Base-by-base conservation (phyloP, 2,888 invertebrate species). In the Aplocera efformata region DNA sequence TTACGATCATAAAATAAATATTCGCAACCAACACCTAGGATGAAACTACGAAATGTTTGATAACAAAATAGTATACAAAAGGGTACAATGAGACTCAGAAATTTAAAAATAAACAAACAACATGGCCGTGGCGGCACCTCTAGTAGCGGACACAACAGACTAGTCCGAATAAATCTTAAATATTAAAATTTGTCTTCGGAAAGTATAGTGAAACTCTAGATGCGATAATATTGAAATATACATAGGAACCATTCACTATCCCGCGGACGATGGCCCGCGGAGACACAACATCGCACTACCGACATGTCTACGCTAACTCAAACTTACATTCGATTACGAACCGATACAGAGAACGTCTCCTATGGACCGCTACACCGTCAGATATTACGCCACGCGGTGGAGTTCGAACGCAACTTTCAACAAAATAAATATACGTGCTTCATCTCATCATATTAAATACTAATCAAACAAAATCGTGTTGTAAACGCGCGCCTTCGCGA, bases 171-270 rank as follows among this genome's bases (percentile, higher is more conserved):
- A 62, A 86, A 84, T 85, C 85, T 88, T 88, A 88, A 85, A 86
- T 84, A 85, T 85, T 86, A 86, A 84, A 86, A 86, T 85, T 85
- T 85, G 86, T 86, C 79, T 88, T 86, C 85, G 86, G 88, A 84
- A 86, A 88, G 85, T 85, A 86, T 83, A 85, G 82, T 84, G 85
- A 88, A 86, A 86, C 85, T 85, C 83, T 88, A 88, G 84, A 86
- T 84, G 88, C 86, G 84, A 81, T 83, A 85, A 86, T 86, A 88
- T 88, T 89, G 89, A 89, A 88, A 89, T 89, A 85, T 89, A 89
- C 88, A 88, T 89, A 89, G 89, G 89, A 89, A 89, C 89, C 89
- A 88, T 88, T 85, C 82, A 71, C 78, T 75, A 17, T 17, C 13
- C 85, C 88, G 85, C 84, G 83, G 82, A 63, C 74, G 63, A 53